Evolutionary conservation across 2,888 invertebrate genomes (phyloP).

Genomic region (Tortrix viridana): DNA sequence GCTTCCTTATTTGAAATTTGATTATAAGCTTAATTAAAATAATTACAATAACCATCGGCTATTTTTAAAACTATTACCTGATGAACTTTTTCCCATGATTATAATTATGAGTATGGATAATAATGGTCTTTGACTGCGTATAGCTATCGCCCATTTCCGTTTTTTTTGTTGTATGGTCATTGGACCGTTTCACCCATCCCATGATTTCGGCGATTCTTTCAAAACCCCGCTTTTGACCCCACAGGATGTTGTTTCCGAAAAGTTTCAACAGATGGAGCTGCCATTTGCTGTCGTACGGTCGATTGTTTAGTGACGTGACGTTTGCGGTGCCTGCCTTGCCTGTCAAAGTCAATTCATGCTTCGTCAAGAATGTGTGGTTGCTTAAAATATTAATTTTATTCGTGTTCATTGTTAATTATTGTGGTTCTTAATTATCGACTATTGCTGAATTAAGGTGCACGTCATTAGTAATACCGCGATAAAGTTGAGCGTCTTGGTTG

Average conservation of each 20-base stretch:
- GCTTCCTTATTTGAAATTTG: background rate
- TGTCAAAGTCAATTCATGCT: constrained; percentile 52
- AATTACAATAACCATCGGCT: background rate
- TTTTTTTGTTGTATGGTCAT: constrained; percentile 65
- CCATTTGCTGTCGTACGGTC: constrained; percentile 54
- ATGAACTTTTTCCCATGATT: constrained; percentile 50
- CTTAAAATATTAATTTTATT: constrained; percentile 54
- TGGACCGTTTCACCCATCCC: constrained; percentile 73
- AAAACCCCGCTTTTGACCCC: constrained; percentile 59
- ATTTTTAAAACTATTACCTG: constrained; percentile 4
- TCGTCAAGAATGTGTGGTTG: constrained; percentile 31
- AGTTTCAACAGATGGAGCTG: constrained; percentile 76
- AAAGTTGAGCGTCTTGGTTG: constrained; percentile 69
- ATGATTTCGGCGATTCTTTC: constrained; percentile 69
- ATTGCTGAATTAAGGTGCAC: constrained; percentile 48
- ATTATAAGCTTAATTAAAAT: background rate
- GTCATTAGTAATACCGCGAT: constrained; percentile 63
- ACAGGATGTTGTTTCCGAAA: constrained; percentile 64
- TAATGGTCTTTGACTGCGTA: constrained; percentile 58
- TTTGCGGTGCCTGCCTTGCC: constrained; percentile 66
- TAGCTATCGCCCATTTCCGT: constrained; percentile 63
- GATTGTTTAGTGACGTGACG: constrained; percentile 62
- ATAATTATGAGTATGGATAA: constrained; percentile 47
- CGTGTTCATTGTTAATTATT: constrained; percentile 50
- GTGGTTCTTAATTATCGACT: constrained; percentile 45